A percentile compares a stretch with the other conserved stretches of the same genome.
Conservation (phyloP, 1,140 invertebrate genomes). For the Pogonognathellus flavescens region DNA sequence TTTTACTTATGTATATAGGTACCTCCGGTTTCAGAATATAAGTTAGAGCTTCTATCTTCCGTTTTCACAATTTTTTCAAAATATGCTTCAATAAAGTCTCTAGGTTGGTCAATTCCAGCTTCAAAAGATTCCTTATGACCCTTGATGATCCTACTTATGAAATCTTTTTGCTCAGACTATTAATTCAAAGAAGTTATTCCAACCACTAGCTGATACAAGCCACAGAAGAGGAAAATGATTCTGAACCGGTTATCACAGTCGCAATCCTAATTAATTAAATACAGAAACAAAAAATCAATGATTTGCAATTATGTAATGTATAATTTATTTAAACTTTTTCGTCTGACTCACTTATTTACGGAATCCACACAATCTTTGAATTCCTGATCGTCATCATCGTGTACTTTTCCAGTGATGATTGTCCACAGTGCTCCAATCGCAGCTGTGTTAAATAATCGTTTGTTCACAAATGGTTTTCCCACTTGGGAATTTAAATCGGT, state of each 20-base stretch:
- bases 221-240: no score
- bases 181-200: constrained; percentile 63
- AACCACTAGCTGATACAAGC: background rate
- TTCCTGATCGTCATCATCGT: background rate
- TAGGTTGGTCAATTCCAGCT: constrained; percentile 65
- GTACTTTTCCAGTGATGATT: background rate
- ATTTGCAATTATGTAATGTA: no score
- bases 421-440: background rate
- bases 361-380: background rate
- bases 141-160: constrained; percentile 69
- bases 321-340: background rate
- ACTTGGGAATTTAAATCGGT: background rate
- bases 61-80: constrained; percentile 70
- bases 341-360: background rate
- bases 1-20: no score
- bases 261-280: no score
- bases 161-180: no score
- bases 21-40: background rate
- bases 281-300: no score
- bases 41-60: constrained; percentile 24
- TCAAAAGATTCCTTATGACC: constrained; percentile 68
- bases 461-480: background rate
- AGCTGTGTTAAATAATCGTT: background rate
- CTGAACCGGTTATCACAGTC: no score
- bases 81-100: constrained; percentile 73